These are phyloP conservation scores for Ophion slaviceki DNA, from an alignment of 2,888 invertebrate genomes.

Conservation along the genomic window DNA sequence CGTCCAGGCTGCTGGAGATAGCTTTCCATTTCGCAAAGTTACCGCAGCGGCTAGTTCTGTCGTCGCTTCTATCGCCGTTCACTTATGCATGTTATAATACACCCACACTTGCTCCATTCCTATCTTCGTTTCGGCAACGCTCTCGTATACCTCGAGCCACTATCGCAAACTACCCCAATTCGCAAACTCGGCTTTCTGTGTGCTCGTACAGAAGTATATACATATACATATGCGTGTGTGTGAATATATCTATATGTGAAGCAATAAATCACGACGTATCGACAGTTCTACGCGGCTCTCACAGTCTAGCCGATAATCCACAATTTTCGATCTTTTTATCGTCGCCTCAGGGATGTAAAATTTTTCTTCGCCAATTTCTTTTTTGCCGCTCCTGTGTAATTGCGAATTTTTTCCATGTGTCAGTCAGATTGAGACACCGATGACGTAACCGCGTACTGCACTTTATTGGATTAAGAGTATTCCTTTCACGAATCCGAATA, in stretches of 20 bases:
- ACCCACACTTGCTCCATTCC: slow-evolving; percentile 31
- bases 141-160: slow-evolving; percentile 24
- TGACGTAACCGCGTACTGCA: background rate
- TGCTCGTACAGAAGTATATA: slow-evolving; percentile 17
- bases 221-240: background rate
- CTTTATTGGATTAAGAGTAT: background rate
- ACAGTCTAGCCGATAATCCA: background rate
- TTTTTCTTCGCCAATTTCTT: background rate
- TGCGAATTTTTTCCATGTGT: background rate
- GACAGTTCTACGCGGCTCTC: background rate
- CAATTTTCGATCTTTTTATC: background rate
- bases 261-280: background rate
- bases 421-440: too few relatives aligned
- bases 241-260: background rate
- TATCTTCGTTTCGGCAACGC: slow-evolving; percentile 42
- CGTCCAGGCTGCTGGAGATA: slow-evolving; percentile 66
- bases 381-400: background rate
- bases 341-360: background rate
- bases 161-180: slow-evolving; percentile 60
- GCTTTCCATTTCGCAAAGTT: slow-evolving; percentile 69
- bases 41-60: slow-evolving; percentile 66
- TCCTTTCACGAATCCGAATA: too few relatives aligned
- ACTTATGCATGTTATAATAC: slow-evolving; percentile 33
- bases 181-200: slow-evolving; percentile 38
- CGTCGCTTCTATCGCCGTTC: slow-evolving; percentile 61